Evolutionary conservation across 2,113 vertebrate species (phyloP).

Genomic region (Stictonetta naevosa): DNA sequence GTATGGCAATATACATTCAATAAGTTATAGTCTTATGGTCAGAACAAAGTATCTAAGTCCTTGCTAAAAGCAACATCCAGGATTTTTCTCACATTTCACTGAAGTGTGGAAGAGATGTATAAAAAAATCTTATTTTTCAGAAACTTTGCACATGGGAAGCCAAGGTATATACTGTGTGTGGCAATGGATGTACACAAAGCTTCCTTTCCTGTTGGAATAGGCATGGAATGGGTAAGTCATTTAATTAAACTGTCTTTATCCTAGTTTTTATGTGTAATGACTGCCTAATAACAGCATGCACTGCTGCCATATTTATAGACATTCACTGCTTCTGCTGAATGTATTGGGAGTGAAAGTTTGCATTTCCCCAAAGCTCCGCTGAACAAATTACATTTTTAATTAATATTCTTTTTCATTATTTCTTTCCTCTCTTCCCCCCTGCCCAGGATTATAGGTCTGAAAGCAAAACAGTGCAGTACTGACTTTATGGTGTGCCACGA

Average conservation of each 20-base stretch:
- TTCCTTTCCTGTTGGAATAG: not conserved
- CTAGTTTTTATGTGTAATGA: not conserved
- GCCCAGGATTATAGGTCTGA: fast-evolving
- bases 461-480: not conserved
- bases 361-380: not conserved
- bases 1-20: not conserved
- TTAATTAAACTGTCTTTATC: not conserved
- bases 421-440: not conserved
- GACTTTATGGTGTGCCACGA: not conserved
- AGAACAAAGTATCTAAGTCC: not conserved
- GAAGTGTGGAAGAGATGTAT: fast-evolving
- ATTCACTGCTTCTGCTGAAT: not conserved
- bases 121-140: not conserved
- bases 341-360: not conserved
- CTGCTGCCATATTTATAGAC: not conserved
- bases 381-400: not conserved
- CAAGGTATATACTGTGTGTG: fast-evolving
- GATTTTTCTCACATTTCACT: not conserved
- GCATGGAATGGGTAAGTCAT: not conserved
- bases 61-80: not conserved
- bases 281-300: not conserved
- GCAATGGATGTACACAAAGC: not conserved
- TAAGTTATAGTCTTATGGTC: not conserved
- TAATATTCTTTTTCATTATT: not conserved
- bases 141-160: not conserved